phyloP scores from a whole-genome alignment of 2,797 vertebrate species.

The Poeciliopsis paucimaculata region DNA sequence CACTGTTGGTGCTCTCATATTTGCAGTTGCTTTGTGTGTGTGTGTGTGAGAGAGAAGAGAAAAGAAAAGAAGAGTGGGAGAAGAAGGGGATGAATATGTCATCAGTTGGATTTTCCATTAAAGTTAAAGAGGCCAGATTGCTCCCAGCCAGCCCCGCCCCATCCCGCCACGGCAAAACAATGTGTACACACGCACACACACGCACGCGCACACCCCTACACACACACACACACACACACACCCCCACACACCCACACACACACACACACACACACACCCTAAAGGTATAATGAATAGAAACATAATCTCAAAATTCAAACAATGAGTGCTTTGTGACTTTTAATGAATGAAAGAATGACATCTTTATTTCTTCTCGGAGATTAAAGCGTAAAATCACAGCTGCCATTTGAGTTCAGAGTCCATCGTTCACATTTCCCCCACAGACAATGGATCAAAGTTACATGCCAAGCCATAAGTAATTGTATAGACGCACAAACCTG shows the following conservation, averaged over 20 bases:
- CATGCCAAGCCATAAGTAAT: not conserved
- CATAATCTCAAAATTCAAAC: not conserved
- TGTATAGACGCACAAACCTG: not conserved
- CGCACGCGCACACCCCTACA: conserved; percentile 18
- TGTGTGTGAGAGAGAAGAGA: not conserved
- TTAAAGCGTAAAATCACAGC: not conserved
- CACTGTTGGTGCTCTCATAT: conserved; percentile 18
- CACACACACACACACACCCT: conserved; percentile 20
- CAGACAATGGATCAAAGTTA: not conserved
- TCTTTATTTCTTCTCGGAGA: not conserved
- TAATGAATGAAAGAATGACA: not conserved
- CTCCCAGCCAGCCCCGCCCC: conserved; percentile 56
- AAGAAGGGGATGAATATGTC: conserved; percentile 63
- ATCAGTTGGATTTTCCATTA: conserved; percentile 64
- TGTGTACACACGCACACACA: conserved; percentile 10
- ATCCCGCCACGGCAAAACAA: conserved; percentile 22
- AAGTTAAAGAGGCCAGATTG: conserved; percentile 51
- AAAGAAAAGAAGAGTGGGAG: conserved; percentile 43
- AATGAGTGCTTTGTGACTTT: not conserved
- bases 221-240: not conserved
- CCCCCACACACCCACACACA: not conserved
- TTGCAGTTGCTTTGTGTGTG: conserved; percentile 16
- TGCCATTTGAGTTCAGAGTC: not conserved
- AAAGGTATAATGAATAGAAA: conserved; percentile 32
- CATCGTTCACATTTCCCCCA: not conserved